Evolutionary conservation across 2,113 vertebrate genomes (phyloP).

Genomic region (Eubucco bourcierii): DNA sequence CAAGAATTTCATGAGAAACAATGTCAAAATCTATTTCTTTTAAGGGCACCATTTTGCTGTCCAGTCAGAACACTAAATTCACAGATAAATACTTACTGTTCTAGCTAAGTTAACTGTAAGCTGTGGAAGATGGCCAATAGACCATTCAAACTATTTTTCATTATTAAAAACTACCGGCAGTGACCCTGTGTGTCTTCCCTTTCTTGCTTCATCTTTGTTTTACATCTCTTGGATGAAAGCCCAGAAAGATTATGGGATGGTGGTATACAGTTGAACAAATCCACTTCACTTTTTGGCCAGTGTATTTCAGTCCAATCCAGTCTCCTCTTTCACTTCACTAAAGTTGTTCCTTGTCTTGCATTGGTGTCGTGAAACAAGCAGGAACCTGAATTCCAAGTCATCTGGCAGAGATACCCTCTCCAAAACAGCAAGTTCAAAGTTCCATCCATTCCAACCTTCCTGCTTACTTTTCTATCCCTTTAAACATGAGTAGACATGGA

Average conservation of each 20-base stretch:
- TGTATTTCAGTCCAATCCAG: neutral
- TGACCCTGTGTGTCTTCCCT: neutral
- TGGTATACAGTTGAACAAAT: neutral
- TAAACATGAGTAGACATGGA: neutral
- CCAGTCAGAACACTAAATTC: neutral
- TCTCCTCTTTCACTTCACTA: neutral
- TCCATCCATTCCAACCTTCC: neutral
- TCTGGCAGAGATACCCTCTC: neutral
- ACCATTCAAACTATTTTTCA: neutral
- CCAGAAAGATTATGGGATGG: neutral
- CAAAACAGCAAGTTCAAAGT: slow-evolving; percentile 9
- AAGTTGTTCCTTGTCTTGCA: neutral
- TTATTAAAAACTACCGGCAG: neutral
- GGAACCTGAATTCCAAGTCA: slow-evolving; percentile 20
- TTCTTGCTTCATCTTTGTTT: neutral
- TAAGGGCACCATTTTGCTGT: neutral
- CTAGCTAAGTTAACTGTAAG: neutral
- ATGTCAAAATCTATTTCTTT: neutral
- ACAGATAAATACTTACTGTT: neutral
- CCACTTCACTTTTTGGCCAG: neutral
- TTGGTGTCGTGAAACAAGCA: slow-evolving; percentile 31
- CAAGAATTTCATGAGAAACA: neutral
- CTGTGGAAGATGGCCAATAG: neutral
- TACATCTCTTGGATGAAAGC: neutral
- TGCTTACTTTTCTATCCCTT: neutral